Percentiles rank a stretch among this genome's conserved stretches.
These are phyloP conservation scores for Acanthococcus lagerstroemiae DNA, from an alignment of 2,888 invertebrate genomes.

Conservation along the genomic window DNA sequence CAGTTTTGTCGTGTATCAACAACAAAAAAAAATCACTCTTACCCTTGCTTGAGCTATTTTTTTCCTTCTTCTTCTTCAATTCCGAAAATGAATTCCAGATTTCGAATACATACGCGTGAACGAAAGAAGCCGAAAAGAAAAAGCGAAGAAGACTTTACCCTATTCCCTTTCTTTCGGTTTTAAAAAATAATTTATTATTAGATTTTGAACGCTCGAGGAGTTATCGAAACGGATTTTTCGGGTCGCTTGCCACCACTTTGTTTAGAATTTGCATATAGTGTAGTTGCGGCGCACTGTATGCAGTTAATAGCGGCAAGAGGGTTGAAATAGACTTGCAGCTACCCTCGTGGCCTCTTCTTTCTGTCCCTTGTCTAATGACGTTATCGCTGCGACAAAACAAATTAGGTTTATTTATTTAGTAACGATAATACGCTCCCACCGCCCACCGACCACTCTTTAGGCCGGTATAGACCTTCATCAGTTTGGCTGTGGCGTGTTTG, in stretches of 20 bases:
- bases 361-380: slow-evolving; percentile 10
- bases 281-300: background rate
- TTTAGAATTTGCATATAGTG: slow-evolving; percentile 22
- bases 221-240: slow-evolving; percentile 28
- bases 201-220: slow-evolving; percentile 22
- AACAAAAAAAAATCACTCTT: background rate
- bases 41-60: background rate
- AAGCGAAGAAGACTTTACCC: background rate
- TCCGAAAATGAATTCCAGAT: background rate
- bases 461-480: too few species aligned
- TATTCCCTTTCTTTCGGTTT: background rate
- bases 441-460: too few species aligned
- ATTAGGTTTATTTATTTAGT: slow-evolving; percentile 26
- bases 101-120: background rate
- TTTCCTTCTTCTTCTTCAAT: background rate
- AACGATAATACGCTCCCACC: slow-evolving; percentile 25
- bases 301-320: background rate
- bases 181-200: slow-evolving; percentile 21
- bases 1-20: too few species aligned
- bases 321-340: background rate
- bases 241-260: slow-evolving; percentile 26
- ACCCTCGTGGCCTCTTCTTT: background rate
- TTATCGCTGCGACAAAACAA: slow-evolving; percentile 19
- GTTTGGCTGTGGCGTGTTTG: too few species aligned
- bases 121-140: background rate